A percentile compares a stretch with the other conserved stretches of the same genome.
Evolutionary conservation across 2,113 vertebrate species (phyloP).

Genomic region (Sorex fumeus): DNA sequence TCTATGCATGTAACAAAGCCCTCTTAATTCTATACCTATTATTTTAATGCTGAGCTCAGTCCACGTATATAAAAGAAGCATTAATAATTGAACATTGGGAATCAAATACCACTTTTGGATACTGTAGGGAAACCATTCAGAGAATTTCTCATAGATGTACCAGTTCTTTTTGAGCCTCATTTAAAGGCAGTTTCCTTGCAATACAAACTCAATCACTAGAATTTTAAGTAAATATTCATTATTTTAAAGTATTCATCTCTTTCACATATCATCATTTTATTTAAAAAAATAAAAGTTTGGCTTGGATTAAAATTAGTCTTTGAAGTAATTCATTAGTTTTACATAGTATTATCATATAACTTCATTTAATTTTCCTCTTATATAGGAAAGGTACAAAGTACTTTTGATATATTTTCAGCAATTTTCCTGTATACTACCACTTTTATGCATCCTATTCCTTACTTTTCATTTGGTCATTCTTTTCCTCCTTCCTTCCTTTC

Average conservation of each 20-base stretch:
- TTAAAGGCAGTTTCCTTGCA: constrained; percentile 34
- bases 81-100: background rate
- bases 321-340: constrained; percentile 9
- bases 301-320: constrained; percentile 45
- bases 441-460: constrained; percentile 34
- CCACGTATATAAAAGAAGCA: background rate
- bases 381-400: constrained; percentile 50
- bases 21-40: background rate
- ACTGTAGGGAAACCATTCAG: constrained; percentile 4
- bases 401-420: constrained; percentile 16
- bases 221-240: background rate
- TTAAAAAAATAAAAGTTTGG: constrained; percentile 38
- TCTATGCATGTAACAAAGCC: background rate
- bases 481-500: too few species aligned
- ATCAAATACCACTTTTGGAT: background rate
- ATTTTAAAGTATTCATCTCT: constrained; percentile 25
- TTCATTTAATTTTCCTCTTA: constrained; percentile 4
- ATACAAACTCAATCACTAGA: background rate
- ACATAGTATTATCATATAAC: background rate
- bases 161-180: constrained; percentile 35
- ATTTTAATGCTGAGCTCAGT: background rate
- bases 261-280: constrained; percentile 45
- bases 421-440: constrained; percentile 13
- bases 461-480: background rate
- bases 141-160: background rate